Base-by-base conservation (phyloP, 2,888 invertebrate genomes). In the Brachypalpus laphriformis region DNA sequence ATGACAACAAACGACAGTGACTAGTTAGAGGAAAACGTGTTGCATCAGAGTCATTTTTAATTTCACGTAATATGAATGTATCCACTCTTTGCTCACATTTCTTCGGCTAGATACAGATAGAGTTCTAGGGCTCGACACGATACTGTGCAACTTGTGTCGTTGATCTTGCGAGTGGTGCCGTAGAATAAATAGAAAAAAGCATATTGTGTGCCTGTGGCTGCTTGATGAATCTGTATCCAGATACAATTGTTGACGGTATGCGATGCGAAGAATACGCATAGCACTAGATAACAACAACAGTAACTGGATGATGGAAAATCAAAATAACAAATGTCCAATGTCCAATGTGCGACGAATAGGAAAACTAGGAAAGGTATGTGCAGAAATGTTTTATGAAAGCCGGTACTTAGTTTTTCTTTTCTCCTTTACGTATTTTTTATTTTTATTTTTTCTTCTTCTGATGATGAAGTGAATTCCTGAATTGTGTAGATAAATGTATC, bases 61-160 rank as follows among this genome's bases (percentile, higher is more conserved):
- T 76, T 76, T 66, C 76, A 76, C 57, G 57, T 76, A 68, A 76
- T 76, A 57, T 76, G 66, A 57, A 76, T 76, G 76, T 49, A 76
- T 59, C 66, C 57, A 65, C 57, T 75, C 75, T 34, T 65, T 56
- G 65, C 45, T 63, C 45, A 63, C 42, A 51, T 51, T 54, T 72
- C 51, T 68, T 0, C 37, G n/a, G n/a, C n/a, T 4, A 20, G 49
- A 11, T 34, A 5, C 14, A n/a, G 59, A 54, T 56, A 34, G 47
- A 34, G 57, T 25, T 71, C 57, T 37, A 20, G 20, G 14, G 31
- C 20, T 22, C 20, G 31, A 14, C 42, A 22, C 34, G 42, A 34
- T 47, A 59, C 71, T 31, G 45, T 74, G 42, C 63, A 65, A 56
- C 74, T 65, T 63, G 75, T 75, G 75, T 75, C 75, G 75, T 75